Conservation (phyloP, 2,797 vertebrate species). For the Betta splendens region DNA sequence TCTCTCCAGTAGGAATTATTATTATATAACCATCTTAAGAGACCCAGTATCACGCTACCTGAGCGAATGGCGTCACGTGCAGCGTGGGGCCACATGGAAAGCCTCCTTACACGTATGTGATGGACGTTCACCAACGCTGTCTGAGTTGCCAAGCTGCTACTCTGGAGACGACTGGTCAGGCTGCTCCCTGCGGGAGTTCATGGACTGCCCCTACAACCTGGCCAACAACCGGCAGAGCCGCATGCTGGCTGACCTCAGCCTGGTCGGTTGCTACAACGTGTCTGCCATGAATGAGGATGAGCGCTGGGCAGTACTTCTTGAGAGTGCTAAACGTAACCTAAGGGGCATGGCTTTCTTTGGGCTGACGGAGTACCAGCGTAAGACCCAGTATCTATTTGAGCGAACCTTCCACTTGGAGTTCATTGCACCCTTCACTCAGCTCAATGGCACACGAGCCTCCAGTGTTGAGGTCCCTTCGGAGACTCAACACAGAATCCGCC, state of each 20-base stretch:
- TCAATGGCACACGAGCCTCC: conserved; percentile 93
- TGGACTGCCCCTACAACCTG: conserved; percentile 95
- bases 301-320: conserved; percentile 89
- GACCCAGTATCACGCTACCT: conserved; percentile 95
- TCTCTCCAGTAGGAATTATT: conserved; percentile 87
- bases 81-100: conserved; percentile 96
- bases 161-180: conserved; percentile 96
- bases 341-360: conserved; percentile 96
- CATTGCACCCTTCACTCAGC: conserved; percentile 94
- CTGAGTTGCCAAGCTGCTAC: conserved; percentile 96
- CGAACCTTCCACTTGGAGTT: conserved; percentile 95
- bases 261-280: conserved; percentile 97
- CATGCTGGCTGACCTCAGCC: conserved; percentile 96
- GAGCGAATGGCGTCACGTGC: conserved; percentile 97
- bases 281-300: conserved; percentile 92
- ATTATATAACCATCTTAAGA: conserved; percentile 96
- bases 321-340: conserved; percentile 95
- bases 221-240: conserved; percentile 97
- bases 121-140: conserved; percentile 89
- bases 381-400: conserved; percentile 97
- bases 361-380: conserved; percentile 95
- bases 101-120: conserved; percentile 95
- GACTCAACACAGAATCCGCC: conserved; percentile 88
- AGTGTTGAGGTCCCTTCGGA: conserved; percentile 89
- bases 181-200: conserved; percentile 93